Evolutionary conservation across 2,797 vertebrate species (phyloP), one percentile per base, ranked within the genome.

Genomic region (Sphaeramia orbicularis): DNA sequence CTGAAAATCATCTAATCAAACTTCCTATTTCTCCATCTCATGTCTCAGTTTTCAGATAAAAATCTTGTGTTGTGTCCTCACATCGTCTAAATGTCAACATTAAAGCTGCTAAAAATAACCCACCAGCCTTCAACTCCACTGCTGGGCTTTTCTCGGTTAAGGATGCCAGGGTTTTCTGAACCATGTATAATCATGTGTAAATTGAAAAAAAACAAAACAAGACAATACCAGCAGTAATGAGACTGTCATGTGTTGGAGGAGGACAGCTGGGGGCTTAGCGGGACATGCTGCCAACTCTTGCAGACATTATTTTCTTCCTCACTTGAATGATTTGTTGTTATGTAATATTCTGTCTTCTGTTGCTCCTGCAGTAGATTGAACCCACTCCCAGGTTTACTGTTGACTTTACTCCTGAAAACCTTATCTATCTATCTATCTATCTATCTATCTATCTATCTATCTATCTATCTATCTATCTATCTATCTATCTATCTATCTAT

Each of bases 81-180:
- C 24, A 21, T 47, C 43, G 71, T 32, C 6, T 18, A 61, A 81
- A 61, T 50, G 58, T 65, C 52, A 63, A 48, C 9, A 53, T 72
- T 50, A 55, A 36, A 49, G 0, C 1, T 30, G 24, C 43, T 71
- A 65, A 62, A 71, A 69, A 75, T 53, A 71, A 7, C 27, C 10
- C 0, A 3, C 8, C 13, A 7, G 2, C 27, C 40, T 55, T 58
- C 12, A 3, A 18, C 32, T 36, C 14, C 27, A 18, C 45, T 18
- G 1, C 48, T 10, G 59, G 8, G 19, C 14, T 0, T 55, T 55
- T 18, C n/a, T 40, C 11, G 40, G 27, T 5, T 12, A 16, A 24
- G 13, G 12, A 49, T 1, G 3, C 6, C 7, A 12, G 32, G 10
- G 12, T 30, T 51, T 42, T 63, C 19, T 57, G 52, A 50, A 37